Evolutionary conservation across 2,113 vertebrate genomes (phyloP).

Genomic region (Pedionomus torquatus): DNA sequence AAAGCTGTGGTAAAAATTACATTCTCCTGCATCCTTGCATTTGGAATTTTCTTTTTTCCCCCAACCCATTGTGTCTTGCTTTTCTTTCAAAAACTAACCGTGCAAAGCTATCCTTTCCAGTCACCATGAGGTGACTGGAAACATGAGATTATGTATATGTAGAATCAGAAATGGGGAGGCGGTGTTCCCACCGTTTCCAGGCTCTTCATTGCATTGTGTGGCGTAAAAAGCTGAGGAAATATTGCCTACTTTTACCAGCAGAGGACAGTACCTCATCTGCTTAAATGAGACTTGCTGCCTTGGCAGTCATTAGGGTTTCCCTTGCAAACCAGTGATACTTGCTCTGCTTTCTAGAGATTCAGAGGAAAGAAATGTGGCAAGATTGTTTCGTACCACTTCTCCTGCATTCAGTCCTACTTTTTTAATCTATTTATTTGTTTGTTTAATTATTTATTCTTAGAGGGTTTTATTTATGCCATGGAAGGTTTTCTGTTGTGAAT

Average conservation of each 20-base stretch:
- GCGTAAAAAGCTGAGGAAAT: not conserved
- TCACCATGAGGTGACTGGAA: too few species aligned
- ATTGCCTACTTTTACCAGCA: slow-evolving; percentile 55
- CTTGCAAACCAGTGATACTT: not conserved
- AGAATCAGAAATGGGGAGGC: not conserved
- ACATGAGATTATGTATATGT: not conserved
- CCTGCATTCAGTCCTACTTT: not conserved
- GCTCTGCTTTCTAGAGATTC: not conserved
- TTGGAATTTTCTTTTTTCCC: not conserved
- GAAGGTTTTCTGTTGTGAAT: not conserved
- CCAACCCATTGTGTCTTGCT: not conserved
- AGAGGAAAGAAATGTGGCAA: not conserved
- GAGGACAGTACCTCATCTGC: slow-evolving; percentile 67
- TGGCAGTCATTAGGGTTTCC: not conserved
- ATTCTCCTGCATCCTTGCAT: not conserved
- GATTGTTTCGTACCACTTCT: not conserved
- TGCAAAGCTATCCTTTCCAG: not conserved
- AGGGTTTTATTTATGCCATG: not conserved
- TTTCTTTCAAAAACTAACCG: not conserved
- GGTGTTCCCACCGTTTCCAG: not conserved
- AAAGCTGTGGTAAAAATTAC: not conserved
- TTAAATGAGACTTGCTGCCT: not conserved
- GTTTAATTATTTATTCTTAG: not conserved
- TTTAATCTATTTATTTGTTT: too few species aligned
- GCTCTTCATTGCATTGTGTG: not conserved